Evolutionary conservation across 2,113 vertebrate genomes (phyloP).

Genomic region (Pseudolaguvia tuberculata): DNA sequence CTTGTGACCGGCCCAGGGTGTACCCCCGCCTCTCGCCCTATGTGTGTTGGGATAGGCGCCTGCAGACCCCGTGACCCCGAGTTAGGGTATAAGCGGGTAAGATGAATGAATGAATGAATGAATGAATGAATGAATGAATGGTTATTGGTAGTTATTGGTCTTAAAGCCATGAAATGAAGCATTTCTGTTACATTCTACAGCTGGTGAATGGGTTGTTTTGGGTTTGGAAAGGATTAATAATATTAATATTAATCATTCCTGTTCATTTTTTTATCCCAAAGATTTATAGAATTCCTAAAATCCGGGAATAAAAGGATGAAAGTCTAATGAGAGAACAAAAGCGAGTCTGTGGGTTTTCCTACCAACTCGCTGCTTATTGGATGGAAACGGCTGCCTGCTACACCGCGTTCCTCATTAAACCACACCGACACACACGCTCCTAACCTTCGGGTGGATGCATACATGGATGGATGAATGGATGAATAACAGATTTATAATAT

Average conservation of each 20-base stretch:
- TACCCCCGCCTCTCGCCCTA: too few species aligned
- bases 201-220: not conserved
- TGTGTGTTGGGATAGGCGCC: too few species aligned
- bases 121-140: too few species aligned
- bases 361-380: not conserved
- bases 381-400: not conserved
- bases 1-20: too few species aligned
- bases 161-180: too few species aligned
- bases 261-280: not conserved
- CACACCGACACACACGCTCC: not conserved
- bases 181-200: not conserved
- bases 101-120: too few species aligned
- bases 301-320: not conserved
- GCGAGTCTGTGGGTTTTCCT: conserved; percentile 17
- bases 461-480: not conserved
- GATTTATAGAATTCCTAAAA: not conserved
- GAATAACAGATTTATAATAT: conserved; percentile 3
- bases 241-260: too few species aligned
- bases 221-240: not conserved
- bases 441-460: not conserved
- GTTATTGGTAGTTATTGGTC: not conserved
- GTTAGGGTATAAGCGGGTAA: too few species aligned
- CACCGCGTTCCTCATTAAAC: conserved; percentile 13
- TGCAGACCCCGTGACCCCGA: too few species aligned
- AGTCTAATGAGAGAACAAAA: conserved; percentile 13